Evolutionary conservation across 2,888 invertebrate genomes (phyloP).

Genomic region (Eupeodes luniger): DNA sequence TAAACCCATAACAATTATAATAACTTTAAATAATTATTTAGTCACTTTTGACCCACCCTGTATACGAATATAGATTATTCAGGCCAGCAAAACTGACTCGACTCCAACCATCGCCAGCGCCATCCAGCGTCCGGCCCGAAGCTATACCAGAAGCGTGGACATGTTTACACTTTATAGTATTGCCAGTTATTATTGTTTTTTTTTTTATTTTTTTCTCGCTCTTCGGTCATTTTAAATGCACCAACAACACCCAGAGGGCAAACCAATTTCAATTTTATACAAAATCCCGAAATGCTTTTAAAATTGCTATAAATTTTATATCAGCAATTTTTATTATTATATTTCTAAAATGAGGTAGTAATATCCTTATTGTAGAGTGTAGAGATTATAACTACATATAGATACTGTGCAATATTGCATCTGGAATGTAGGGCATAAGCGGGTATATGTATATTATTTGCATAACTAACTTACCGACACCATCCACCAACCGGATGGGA

Average conservation of each 20-base stretch:
- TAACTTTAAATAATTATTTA: too few species aligned
- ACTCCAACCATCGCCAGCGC: too few species aligned
- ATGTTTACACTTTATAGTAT: conserved; percentile 60
- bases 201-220: conserved; percentile 12
- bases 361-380: neutral
- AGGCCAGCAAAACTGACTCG: conserved; percentile 56
- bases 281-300: conserved; percentile 61
- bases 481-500: neutral
- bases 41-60: neutral
- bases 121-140: neutral
- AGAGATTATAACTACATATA: neutral
- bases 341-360: conserved; percentile 24
- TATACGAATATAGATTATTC: conserved; percentile 34
- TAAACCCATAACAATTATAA: too few species aligned
- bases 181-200: conserved; percentile 49
- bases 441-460: neutral
- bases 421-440: neutral
- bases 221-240: conserved; percentile 8
- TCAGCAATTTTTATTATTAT: conserved; percentile 46
- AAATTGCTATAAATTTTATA: conserved; percentile 55
- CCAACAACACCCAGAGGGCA: conserved; percentile 12
- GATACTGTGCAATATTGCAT: too few species aligned
- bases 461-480: neutral
- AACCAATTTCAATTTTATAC: conserved; percentile 51
- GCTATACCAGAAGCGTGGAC: conserved; percentile 32